phyloP scores from a whole-genome alignment of 1,140 invertebrate genomes.

The Drosophila mojavensis region DNA sequence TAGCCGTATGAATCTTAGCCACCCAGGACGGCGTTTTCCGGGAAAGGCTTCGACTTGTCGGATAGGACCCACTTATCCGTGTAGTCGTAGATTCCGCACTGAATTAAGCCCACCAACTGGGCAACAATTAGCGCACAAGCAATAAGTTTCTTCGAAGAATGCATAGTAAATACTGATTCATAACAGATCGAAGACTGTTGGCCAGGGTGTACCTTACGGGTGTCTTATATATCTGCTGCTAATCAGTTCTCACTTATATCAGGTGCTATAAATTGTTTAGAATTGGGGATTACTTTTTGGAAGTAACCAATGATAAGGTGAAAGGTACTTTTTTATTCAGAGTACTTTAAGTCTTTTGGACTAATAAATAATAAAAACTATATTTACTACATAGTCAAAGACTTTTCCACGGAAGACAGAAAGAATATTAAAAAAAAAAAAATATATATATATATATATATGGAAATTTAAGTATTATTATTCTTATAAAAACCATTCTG shows the following conservation, averaged over 20 bases:
- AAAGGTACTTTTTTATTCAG: not conserved
- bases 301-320: not conserved
- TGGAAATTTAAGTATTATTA: no score
- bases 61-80: slow-evolving; percentile 42
- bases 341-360: not conserved
- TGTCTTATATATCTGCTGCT: not conserved
- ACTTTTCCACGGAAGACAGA: not conserved
- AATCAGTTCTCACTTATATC: not conserved
- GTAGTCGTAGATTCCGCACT: slow-evolving; percentile 33
- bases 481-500: no score
- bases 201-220: not conserved
- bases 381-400: not conserved
- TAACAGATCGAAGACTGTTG: not conserved
- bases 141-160: not conserved
- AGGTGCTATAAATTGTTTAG: not conserved
- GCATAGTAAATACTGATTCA: slow-evolving; percentile 21
- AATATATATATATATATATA: no score
- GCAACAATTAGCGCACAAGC: slow-evolving; percentile 7
- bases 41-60: slow-evolving; percentile 19
- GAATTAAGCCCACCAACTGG: slow-evolving; percentile 34
- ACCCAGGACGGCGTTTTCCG: not conserved
- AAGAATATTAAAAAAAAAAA: no score
- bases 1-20: not conserved
- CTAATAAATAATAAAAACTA: not conserved
- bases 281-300: not conserved